Percentiles rank a stretch among this genome's conserved stretches.
phyloP scores from a whole-genome alignment of 2,888 invertebrate genomes.

The Onthophagus sagittarius region DNA sequence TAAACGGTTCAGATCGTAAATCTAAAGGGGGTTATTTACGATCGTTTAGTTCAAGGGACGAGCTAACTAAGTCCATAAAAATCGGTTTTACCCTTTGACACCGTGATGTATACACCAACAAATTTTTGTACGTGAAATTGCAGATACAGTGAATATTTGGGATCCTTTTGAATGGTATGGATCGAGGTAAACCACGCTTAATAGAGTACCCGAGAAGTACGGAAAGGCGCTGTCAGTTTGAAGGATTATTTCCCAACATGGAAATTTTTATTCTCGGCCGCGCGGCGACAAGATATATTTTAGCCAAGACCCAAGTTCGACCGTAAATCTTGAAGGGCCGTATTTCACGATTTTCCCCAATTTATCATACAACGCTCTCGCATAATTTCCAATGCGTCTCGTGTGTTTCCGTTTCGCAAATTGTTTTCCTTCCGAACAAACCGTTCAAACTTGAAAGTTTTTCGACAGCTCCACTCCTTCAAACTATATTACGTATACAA shows the following conservation, averaged over 20 bases:
- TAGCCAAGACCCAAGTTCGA: not conserved
- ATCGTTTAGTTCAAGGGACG: not conserved
- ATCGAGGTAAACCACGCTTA: not conserved
- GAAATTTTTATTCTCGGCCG: slow-evolving; percentile 4
- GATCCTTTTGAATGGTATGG: not conserved
- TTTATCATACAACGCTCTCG: not conserved
- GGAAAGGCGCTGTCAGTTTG: not conserved
- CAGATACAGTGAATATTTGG: not conserved
- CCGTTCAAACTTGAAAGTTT: not conserved
- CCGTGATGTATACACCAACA: not conserved
- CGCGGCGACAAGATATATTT: slow-evolving; percentile 3
- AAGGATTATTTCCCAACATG: not conserved
- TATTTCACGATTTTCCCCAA: slow-evolving; percentile 11
- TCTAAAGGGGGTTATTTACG: not conserved
- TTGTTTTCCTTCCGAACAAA: not conserved
- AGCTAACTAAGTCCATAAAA: not conserved
- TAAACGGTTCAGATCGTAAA: not conserved
- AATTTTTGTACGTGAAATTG: not conserved
- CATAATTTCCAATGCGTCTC: slow-evolving; percentile 10
- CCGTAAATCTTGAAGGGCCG: slow-evolving; percentile 4
- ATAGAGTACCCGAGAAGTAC: not conserved
- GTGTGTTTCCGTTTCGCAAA: not conserved
- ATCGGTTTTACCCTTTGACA: not conserved
- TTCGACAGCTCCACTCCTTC: not conserved
- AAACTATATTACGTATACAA: not conserved